Evolutionary conservation across 2,888 invertebrate genomes (phyloP).

Genomic region (Sympetrum striolatum): DNA sequence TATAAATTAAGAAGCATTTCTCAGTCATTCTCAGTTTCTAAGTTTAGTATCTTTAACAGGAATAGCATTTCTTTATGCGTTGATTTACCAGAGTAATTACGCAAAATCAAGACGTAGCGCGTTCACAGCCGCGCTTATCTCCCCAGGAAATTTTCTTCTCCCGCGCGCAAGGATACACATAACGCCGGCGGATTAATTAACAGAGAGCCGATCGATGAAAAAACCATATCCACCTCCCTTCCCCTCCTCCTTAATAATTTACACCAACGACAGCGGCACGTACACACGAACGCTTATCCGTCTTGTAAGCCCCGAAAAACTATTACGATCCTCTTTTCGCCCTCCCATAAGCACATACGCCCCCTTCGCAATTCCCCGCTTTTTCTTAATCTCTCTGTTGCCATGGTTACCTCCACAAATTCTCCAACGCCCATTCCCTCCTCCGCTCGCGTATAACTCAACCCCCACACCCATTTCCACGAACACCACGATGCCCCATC

Average conservation of each 20-base stretch:
- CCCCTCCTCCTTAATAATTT: constrained; percentile 25
- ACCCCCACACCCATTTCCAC: background rate
- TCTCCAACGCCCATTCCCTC: constrained; percentile 27
- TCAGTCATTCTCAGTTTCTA: no score
- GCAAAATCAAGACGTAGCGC: no score
- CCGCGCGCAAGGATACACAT: background rate
- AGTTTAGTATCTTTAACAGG: no score
- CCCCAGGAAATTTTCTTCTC: no score
- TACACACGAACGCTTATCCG: constrained; percentile 39
- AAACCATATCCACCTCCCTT: background rate
- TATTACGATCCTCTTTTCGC: constrained; percentile 23
- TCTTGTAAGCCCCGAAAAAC: constrained; percentile 35
- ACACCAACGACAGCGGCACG: constrained; percentile 27
- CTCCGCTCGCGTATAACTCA: background rate
- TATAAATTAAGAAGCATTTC: no score
- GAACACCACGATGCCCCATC: background rate
- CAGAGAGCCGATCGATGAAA: background rate
- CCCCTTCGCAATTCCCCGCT: background rate
- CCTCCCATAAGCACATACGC: background rate
- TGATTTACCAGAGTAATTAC: no score
- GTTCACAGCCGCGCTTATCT: no score
- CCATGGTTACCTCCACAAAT: constrained; percentile 40
- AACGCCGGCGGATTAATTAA: constrained; percentile 16
- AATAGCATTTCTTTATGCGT: no score
- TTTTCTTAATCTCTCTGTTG: constrained; percentile 40